These are phyloP conservation scores for Pangasius djambal DNA, from an alignment of 2,797 vertebrate species.

Conservation along the genomic window DNA sequence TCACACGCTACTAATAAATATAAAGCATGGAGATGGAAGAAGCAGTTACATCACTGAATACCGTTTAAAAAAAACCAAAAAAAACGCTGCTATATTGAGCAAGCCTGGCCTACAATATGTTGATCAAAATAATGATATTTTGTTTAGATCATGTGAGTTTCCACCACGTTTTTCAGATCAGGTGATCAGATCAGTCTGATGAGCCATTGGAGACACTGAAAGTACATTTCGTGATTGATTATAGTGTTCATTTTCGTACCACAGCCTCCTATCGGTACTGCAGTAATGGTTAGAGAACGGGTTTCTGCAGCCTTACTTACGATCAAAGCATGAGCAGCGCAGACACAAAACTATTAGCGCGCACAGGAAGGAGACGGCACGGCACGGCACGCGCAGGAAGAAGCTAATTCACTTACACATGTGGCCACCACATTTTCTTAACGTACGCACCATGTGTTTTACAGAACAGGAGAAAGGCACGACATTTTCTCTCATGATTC, in stretches of 20 bases:
- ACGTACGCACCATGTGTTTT: conserved; percentile 19
- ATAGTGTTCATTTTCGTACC: not conserved
- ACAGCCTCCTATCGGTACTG: not conserved
- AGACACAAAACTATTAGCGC: conserved; percentile 34
- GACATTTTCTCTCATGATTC: not conserved
- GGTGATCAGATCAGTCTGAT: not conserved
- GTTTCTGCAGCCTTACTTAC: conserved; percentile 2
- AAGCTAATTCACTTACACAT: conserved; percentile 42
- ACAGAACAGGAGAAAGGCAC: not conserved
- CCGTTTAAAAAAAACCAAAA: not conserved
- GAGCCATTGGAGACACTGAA: too few relatives aligned
- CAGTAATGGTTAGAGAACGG: not conserved
- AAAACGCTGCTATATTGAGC: not conserved
- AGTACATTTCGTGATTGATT: not conserved
- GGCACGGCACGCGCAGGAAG: conserved; percentile 42
- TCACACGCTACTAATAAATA: too few relatives aligned
- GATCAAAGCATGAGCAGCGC: conserved; percentile 23
- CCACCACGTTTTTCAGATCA: not conserved
- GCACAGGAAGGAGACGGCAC: conserved; percentile 44
- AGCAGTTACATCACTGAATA: not conserved
- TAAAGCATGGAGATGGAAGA: not conserved
- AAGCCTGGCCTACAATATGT: not conserved
- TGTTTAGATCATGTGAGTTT: not conserved
- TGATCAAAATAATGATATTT: not conserved
- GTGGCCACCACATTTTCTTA: conserved; percentile 45